A percentile compares a stretch with the other conserved stretches of the same genome.
Conservation (phyloP, 1,140 invertebrate species). For the Lanistes nyassanus region DNA sequence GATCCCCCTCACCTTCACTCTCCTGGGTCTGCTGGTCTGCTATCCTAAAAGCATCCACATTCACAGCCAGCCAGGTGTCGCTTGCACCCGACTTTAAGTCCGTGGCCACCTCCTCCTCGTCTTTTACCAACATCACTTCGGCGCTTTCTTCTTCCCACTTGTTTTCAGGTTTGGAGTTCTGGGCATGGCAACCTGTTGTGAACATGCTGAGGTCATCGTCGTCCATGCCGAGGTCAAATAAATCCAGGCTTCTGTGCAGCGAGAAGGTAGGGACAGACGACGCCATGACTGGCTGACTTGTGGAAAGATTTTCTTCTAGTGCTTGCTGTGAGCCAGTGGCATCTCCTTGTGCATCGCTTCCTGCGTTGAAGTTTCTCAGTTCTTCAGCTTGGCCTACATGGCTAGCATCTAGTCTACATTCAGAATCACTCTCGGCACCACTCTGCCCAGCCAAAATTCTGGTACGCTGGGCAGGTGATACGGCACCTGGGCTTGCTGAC, state of each 20-base stretch:
- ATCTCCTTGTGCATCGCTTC: too few relatives aligned
- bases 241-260: constrained; percentile 10
- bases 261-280: not conserved
- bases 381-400: too few relatives aligned
- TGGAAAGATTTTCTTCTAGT: too few relatives aligned
- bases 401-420: too few relatives aligned
- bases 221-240: constrained; percentile 9
- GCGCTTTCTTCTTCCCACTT: not conserved
- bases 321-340: too few relatives aligned
- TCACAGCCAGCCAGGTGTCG: constrained; percentile 44
- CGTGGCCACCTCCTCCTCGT: not conserved
- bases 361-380: too few relatives aligned
- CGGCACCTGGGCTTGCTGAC: too few relatives aligned
- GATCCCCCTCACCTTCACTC: constrained; percentile 13
- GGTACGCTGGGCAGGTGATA: too few relatives aligned
- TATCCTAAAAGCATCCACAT: constrained; percentile 37
- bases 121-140: not conserved
- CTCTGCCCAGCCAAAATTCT: too few relatives aligned
- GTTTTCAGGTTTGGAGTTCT: not conserved
- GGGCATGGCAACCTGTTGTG: not conserved
- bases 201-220: constrained; percentile 22
- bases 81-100: constrained; percentile 26
- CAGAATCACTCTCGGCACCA: too few relatives aligned
- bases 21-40: constrained; percentile 8
- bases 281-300: too few relatives aligned